Base-by-base conservation (phyloP, 2,113 vertebrate genomes). In the Gobius niger region DNA sequence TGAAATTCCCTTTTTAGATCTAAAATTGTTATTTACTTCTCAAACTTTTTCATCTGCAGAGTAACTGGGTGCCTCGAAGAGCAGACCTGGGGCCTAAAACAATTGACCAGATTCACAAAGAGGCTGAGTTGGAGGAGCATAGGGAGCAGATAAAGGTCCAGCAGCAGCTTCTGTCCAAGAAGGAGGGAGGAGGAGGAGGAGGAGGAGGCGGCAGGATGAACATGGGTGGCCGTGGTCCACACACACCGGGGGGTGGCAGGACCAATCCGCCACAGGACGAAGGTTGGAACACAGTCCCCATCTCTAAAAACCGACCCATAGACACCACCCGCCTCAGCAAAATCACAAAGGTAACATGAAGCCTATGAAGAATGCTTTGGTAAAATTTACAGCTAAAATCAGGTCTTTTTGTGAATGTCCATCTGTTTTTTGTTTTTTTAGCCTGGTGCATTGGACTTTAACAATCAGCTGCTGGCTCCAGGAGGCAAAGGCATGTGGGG, bases 81-180 rank as follows among this genome's bases (percentile, higher is more conserved):
- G 96, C 94, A 67, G 97, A 99, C 54, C 96, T 94, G 82, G 98
- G 96, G 65, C 98, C 98, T 13, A 99, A 99, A 85, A 99, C 98
- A 19, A 97, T 99, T 0, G 97, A 99, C 81, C 98, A 99, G 92
- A 99, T 99, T 75, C 98, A 99, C 84, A 98, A 98, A 79, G 98
- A 98, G 34, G 98, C 98, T 0, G 96, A 99, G 85, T 61, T 96
- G 92, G 98, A 99, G 77, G 96, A 99, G 64, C 96, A 98, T 71
- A 91, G 95, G 11, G 95, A 99, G 68, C 96, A 97, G 16, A 93
- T 95, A 59, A 98, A 97, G 90, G 98, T 99, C 19, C 93, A 94
- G 72, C 97, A 98, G 77, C 96, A 98, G 84, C 92, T 99, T 11
- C 87, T 96, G 85, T 94, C 93, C 1, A 98, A 96, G 82, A 90